A percentile compares a stretch with the other conserved stretches of the same genome.
Evolutionary conservation across 2,888 invertebrate genomes (phyloP).

Genomic region (Andrena fulva): DNA sequence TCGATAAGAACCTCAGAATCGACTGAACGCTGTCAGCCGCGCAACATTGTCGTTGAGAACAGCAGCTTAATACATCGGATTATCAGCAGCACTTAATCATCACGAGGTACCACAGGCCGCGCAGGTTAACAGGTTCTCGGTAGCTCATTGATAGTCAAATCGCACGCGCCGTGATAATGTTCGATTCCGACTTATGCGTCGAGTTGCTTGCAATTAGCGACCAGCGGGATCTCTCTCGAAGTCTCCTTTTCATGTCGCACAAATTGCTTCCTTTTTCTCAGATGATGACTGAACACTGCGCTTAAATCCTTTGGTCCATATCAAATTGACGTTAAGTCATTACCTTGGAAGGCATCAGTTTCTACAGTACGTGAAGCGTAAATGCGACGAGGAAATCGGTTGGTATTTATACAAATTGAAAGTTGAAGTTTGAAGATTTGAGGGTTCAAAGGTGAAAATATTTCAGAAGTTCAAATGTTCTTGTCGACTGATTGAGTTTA

Average conservation of each 20-base stretch:
- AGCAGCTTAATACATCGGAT: constrained; percentile 68
- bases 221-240: not conserved
- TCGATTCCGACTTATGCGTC: constrained; percentile 4
- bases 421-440: no score
- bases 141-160: constrained; percentile 48
- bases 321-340: no score
- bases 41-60: constrained; percentile 60
- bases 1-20: constrained; percentile 17
- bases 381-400: no score
- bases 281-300: no score
- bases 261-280: no score
- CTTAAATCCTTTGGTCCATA: no score
- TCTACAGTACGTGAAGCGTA: no score
- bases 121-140: constrained; percentile 39
- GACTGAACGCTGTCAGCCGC: constrained; percentile 22
- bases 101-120: constrained; percentile 39
- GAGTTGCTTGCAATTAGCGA: constrained; percentile 5
- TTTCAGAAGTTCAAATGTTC: no score
- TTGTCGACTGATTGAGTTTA: not conserved
- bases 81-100: constrained; percentile 67
- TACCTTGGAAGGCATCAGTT: no score
- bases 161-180: constrained; percentile 30
- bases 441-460: no score
- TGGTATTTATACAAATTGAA: no score
- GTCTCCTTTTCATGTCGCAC: no score